phyloP scores from a whole-genome alignment of 1,140 invertebrate genomes.

The Calliopsis andreniformis region DNA sequence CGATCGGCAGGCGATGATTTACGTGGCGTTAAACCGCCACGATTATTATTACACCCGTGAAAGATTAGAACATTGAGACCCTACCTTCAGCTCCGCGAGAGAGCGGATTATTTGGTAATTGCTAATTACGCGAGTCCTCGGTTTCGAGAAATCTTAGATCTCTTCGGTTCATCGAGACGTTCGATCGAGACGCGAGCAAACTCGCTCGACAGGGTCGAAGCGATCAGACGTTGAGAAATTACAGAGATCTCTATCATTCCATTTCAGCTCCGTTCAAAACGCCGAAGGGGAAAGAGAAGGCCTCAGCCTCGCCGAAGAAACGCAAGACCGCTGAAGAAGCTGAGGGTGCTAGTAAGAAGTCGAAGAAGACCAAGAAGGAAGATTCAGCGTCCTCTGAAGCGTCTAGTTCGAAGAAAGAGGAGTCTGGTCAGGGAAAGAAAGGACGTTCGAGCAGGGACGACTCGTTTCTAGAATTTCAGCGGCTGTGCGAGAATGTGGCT shows the following conservation, averaged over 20 bases:
- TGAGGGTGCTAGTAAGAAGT: neutral
- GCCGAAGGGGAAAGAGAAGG: conserved; percentile 19
- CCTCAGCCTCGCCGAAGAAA: neutral
- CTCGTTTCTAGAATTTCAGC: conserved; percentile 89
- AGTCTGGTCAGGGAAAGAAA: neutral
- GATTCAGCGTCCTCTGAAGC: neutral
- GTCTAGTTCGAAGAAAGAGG: conserved; percentile 9
- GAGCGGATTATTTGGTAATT: too few relatives aligned
- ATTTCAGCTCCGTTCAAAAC: conserved; percentile 65
- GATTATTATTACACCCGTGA: conserved; percentile 2
- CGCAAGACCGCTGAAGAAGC: neutral
- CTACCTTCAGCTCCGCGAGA: too few relatives aligned
- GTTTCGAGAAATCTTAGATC: too few relatives aligned
- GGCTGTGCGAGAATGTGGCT: conserved; percentile 89
- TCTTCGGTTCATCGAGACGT: too few relatives aligned
- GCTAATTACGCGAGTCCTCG: too few relatives aligned
- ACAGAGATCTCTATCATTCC: neutral
- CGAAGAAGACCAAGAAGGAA: neutral
- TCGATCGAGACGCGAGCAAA: too few relatives aligned
- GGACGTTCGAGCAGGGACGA: conserved; percentile 82
- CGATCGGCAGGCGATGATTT: conserved; percentile 34
- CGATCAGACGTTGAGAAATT: neutral
- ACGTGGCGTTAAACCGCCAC: conserved; percentile 20
- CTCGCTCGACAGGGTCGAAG: neutral
- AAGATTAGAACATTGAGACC: neutral